phyloP scores from a whole-genome alignment of 2,888 invertebrate genomes.

The Rhagophthalmus giganteus region DNA sequence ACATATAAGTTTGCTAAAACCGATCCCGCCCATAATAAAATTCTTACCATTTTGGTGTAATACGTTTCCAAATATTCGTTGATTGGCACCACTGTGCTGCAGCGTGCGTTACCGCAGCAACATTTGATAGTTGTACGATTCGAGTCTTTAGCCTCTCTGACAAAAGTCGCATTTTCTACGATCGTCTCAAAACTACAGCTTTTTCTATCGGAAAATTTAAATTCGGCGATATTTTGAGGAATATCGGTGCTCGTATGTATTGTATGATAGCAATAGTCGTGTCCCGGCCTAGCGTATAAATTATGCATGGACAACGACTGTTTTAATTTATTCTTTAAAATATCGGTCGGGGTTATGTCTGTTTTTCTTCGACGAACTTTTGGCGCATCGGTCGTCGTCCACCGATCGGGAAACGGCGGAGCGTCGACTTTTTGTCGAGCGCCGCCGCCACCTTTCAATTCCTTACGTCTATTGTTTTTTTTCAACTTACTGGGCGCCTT shows the following conservation, averaged over 20 bases:
- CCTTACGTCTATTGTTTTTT: not conserved
- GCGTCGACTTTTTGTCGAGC: not conserved
- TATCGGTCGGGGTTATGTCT: conserved; percentile 44
- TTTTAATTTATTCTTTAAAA: conserved; percentile 48
- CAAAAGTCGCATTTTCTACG: conserved; percentile 18
- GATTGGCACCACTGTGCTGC: conserved; percentile 49
- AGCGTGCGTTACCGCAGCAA: conserved; percentile 41
- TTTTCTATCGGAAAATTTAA: conserved; percentile 17
- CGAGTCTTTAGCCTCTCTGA: no score
- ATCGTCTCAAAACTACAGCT: conserved; percentile 28
- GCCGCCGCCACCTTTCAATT: not conserved
- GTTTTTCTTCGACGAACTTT: conserved; percentile 19
- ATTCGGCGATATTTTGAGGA: conserved; percentile 19
- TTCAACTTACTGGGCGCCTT: conserved; percentile 6
- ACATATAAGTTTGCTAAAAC: not conserved
- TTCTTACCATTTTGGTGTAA: conserved; percentile 50
- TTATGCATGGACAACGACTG: conserved; percentile 54
- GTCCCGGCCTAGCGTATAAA: conserved; percentile 36
- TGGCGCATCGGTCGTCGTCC: not conserved
- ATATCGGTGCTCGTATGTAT: conserved; percentile 47
- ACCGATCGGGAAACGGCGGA: no score
- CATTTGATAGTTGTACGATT: conserved; percentile 41
- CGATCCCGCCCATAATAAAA: conserved; percentile 15
- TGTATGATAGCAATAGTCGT: conserved; percentile 48
- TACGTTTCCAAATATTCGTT: conserved; percentile 54